These are phyloP conservation scores for Discoglossus pictus DNA, from an alignment of 2,797 vertebrate species.

Conservation along the genomic window DNA sequence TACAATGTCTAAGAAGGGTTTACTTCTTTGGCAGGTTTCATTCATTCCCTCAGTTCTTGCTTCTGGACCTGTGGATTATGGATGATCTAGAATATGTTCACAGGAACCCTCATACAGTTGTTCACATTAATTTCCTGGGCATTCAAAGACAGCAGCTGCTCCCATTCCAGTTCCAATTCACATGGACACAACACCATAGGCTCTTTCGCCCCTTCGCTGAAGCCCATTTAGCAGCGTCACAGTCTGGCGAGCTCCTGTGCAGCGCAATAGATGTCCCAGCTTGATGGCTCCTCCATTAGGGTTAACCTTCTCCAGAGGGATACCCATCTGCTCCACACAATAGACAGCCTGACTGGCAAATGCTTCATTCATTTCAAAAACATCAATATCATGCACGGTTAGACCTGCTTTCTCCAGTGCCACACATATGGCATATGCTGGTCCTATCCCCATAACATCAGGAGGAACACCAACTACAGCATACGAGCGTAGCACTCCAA, in stretches of 20 bases:
- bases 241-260: conserved; percentile 82
- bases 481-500: conserved; percentile 78
- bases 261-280: conserved; percentile 88
- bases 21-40: no score
- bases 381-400: conserved; percentile 73
- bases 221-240: conserved; percentile 86
- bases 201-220: conserved; percentile 75
- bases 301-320: conserved; percentile 84
- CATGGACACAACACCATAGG: conserved; percentile 87
- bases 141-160: conserved; percentile 82
- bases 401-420: conserved; percentile 84
- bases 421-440: conserved; percentile 79
- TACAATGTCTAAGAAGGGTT: no score
- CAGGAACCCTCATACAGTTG: no score
- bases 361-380: conserved; percentile 81
- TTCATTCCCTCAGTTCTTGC: no score
- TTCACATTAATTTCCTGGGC: conserved; percentile 68
- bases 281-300: conserved; percentile 88
- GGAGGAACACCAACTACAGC: conserved; percentile 90
- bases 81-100: no score
- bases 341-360: conserved; percentile 86
- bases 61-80: no score
- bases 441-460: conserved; percentile 87
- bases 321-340: conserved; percentile 84
- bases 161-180: conserved; percentile 92